Base-by-base conservation (phyloP, 1,140 invertebrate genomes). In the Myzus persicae region DNA sequence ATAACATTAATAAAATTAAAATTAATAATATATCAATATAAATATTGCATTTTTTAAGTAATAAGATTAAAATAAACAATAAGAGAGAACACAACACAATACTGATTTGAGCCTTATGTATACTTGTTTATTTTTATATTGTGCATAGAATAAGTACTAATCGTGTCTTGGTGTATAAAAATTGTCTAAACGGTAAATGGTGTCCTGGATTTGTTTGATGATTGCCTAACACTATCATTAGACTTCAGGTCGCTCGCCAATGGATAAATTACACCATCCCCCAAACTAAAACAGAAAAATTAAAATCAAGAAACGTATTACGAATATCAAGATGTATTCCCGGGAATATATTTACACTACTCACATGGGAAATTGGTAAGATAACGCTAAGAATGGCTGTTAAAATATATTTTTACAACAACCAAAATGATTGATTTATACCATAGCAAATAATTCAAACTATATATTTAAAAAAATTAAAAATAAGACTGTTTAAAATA, bases 161-260 rank as follows among this genome's bases (percentile, higher is more conserved):
- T 67, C 1, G 31, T 90, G 22, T 90, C 26, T 90, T 90, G 51
- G 51, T 31, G 31, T 67, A 67, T 42, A 36, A 48, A 81, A 94
- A 89, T 40, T 76, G 84, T 87, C 59, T 48, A 93, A 93, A 51
- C 67, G 48, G 48, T 54, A 76, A 90, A 93, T 31, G 59, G 89
- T 90, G n/a, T 67, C 40, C 96, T 97, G 97, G 97, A 98, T 97
- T 97, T 98, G 96, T 97, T 97, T 94, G 96, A 96, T 94, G 97
- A 98, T 95, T 96, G 97, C 95, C 98, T 98, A 98, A 98, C 98
- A 96, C 96, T 98, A 98, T 93, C 92, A 94, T 96, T 96, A 96
- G 96, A 96, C 94, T 95, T 96, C 95, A 95, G 97, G 96, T 95
- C 97, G 97, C 95, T 97, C 97, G 94, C 97, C 95, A 97, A 97